These are phyloP conservation scores for Eupithecia inturbata DNA, from an alignment of 2,888 invertebrate species.

Conservation along the genomic window DNA sequence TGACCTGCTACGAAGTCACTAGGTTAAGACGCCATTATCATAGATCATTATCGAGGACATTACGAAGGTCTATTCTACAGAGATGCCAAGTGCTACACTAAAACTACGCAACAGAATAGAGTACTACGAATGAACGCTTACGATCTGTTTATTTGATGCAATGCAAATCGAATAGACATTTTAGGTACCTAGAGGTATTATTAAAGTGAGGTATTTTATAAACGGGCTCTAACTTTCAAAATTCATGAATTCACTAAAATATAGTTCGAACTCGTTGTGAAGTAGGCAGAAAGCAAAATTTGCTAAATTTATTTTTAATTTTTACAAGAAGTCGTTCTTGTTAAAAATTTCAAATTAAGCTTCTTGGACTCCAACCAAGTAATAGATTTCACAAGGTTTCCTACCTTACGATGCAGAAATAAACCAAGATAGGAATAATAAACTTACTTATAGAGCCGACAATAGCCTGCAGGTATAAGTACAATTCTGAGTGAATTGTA, in stretches of 20 bases:
- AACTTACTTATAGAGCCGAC: background rate
- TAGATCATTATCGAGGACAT: background rate
- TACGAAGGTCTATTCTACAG: background rate
- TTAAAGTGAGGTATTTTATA: no score
- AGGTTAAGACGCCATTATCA: background rate
- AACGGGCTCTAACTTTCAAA: no score
- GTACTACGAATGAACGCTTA: background rate
- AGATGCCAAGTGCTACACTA: background rate
- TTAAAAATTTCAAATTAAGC: background rate
- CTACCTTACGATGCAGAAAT: background rate
- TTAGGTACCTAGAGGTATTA: no score
- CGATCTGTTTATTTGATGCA: background rate
- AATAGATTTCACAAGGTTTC: background rate
- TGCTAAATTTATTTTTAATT: background rate
- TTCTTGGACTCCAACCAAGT: background rate
- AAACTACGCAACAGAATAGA: background rate
- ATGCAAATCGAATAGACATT: no score
- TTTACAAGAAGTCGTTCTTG: background rate
- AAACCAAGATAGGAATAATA: background rate
- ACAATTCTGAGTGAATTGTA: background rate
- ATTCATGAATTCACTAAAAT: background rate
- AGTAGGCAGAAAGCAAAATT: background rate
- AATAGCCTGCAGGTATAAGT: background rate
- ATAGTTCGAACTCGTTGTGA: background rate
- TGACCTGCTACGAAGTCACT: background rate